Percentiles rank a stretch among this genome's conserved stretches.
phyloP scores from a whole-genome alignment of 1,140 invertebrate species.

The Lucilia cuprina region DNA sequence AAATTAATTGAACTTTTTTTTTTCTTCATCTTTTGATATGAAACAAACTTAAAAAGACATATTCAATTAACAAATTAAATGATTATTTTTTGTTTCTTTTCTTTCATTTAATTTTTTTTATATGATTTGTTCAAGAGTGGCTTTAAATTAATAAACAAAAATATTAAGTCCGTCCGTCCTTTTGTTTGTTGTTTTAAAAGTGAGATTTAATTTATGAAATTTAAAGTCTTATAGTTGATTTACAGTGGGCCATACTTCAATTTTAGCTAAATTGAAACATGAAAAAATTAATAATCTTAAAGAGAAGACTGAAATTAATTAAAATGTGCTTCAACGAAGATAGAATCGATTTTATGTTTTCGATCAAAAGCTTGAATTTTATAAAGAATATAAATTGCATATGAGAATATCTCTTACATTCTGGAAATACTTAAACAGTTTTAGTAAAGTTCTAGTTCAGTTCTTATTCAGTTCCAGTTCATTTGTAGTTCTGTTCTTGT shows the following conservation, averaged over 20 bases:
- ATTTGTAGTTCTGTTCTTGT: too few species aligned
- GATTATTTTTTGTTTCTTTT: background rate
- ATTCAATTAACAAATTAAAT: constrained; percentile 34
- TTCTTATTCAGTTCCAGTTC: too few species aligned
- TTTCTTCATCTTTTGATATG: background rate
- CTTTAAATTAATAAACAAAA: background rate
- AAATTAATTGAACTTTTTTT: background rate
- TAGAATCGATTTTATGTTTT: too few species aligned
- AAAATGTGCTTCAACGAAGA: too few species aligned
- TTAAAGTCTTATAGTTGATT: background rate
- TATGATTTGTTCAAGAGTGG: constrained; percentile 1
- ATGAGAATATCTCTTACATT: too few species aligned
- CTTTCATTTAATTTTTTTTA: background rate
- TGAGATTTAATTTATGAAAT: background rate
- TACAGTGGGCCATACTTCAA: background rate
- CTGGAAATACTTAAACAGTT: too few species aligned
- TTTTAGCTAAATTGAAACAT: too few species aligned
- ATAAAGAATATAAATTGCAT: too few species aligned
- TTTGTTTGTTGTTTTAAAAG: background rate
- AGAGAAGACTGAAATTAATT: too few species aligned
- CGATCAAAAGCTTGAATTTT: too few species aligned
- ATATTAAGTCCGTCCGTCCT: background rate
- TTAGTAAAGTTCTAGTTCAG: too few species aligned
- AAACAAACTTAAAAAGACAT: constrained; percentile 17
- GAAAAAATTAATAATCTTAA: too few species aligned